Evolutionary conservation across 2,888 invertebrate genomes (phyloP).

Genomic region (Microctonus hyperodae): DNA sequence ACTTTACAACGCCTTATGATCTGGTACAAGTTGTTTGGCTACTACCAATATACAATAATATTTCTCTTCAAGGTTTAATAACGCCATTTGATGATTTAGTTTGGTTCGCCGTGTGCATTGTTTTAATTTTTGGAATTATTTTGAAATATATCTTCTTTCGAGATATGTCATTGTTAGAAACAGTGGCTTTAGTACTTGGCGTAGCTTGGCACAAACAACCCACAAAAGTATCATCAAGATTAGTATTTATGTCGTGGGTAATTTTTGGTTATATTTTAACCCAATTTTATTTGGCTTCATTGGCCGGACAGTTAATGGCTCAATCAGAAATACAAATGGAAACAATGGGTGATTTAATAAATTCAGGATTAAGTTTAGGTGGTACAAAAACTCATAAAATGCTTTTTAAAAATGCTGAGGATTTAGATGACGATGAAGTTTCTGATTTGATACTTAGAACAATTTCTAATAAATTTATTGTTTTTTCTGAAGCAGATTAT

Average conservation of each 20-base stretch:
- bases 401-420: neutral
- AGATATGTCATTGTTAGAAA: slow-evolving; percentile 47
- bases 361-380: slow-evolving; percentile 35
- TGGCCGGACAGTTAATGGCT: slow-evolving; percentile 52
- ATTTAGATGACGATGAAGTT: slow-evolving; percentile 64
- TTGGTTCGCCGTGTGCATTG: slow-evolving; percentile 47
- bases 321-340: slow-evolving; percentile 44
- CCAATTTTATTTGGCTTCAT: slow-evolving; percentile 54
- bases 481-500: slow-evolving; percentile 42
- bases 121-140: slow-evolving; percentile 43
- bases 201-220: slow-evolving; percentile 46
- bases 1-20: slow-evolving; percentile 46
- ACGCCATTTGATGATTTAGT: slow-evolving; percentile 46
- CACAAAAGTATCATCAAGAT: slow-evolving; percentile 40
- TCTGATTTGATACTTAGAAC: slow-evolving; percentile 53
- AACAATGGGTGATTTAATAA: slow-evolving; percentile 44
- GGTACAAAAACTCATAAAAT: slow-evolving; percentile 20
- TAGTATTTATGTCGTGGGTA: slow-evolving; percentile 53
- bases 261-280: slow-evolving; percentile 52
- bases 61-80: slow-evolving; percentile 49
- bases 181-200: slow-evolving; percentile 49
- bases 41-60: slow-evolving; percentile 43
- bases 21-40: slow-evolving; percentile 45
- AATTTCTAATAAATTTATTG: slow-evolving; percentile 38
- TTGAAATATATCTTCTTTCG: slow-evolving; percentile 41